Conservation (phyloP, 2,888 invertebrate genomes). For the Drosophila paracracens region DNA sequence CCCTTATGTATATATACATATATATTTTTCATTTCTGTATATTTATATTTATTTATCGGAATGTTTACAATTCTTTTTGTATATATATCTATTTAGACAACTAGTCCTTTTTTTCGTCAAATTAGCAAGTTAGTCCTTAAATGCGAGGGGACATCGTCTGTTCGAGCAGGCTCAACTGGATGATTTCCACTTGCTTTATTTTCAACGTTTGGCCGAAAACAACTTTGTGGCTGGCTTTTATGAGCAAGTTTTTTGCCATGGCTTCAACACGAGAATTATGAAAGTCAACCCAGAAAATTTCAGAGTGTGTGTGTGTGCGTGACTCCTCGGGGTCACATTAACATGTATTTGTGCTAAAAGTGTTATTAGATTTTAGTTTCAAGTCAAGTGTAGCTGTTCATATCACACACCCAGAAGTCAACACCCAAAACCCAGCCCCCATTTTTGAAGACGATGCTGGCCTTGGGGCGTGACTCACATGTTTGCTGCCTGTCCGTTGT, state of each 20-base stretch:
- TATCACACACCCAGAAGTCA: constrained; percentile 4
- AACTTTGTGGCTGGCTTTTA: constrained; percentile 60
- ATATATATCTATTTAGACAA: background rate
- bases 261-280: constrained; percentile 54
- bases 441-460: background rate
- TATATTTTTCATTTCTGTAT: background rate
- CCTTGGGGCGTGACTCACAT: constrained; percentile 55
- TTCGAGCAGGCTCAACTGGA: constrained; percentile 4
- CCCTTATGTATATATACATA: background rate
- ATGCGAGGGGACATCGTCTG: background rate
- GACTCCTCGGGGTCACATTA: constrained; percentile 77
- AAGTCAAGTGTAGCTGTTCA: constrained; percentile 68
- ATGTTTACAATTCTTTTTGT: background rate
- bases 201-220: constrained; percentile 35
- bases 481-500: constrained; percentile 22
- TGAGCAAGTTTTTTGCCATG: constrained; percentile 43
- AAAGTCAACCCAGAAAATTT: constrained; percentile 47
- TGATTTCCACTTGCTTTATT: background rate
- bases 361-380: constrained; percentile 81
- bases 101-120: background rate
- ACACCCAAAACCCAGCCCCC: background rate
- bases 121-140: background rate
- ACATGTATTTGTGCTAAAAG: constrained; percentile 82
- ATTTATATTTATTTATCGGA: background rate
- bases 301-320: constrained; percentile 55